Evolutionary conservation across 2,797 vertebrate species (phyloP).

Genomic region (Typhlichthys subterraneus): DNA sequence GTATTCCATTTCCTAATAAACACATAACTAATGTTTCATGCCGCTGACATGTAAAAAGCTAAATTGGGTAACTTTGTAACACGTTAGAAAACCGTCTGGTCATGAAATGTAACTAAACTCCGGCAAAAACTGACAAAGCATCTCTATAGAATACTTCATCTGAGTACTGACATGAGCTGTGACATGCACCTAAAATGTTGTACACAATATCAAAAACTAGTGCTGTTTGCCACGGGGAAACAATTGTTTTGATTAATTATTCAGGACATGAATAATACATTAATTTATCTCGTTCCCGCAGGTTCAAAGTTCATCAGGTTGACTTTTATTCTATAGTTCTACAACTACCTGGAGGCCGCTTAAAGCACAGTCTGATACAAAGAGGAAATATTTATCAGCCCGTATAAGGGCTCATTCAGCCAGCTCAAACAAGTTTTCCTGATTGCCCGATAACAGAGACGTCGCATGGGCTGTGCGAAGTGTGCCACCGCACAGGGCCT

Average conservation of each 20-base stretch:
- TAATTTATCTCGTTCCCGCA: conserved; percentile 3
- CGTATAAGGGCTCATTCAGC: conserved; percentile 2
- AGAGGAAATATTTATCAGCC: background rate
- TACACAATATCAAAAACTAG: background rate
- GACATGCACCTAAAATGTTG: too few relatives aligned
- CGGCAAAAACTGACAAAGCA: too few relatives aligned
- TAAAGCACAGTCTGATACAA: background rate
- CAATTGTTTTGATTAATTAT: conserved; percentile 19
- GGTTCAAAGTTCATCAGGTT: conserved; percentile 13
- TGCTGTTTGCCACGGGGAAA: conserved; percentile 9
- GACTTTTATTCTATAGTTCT: background rate
- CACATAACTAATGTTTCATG: too few relatives aligned
- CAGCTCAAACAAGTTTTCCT: background rate
- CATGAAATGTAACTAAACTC: too few relatives aligned
- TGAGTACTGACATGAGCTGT: too few relatives aligned
- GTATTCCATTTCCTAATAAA: too few relatives aligned
- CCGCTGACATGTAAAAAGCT: too few relatives aligned
- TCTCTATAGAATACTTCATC: too few relatives aligned
- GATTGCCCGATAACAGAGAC: conserved; percentile 13
- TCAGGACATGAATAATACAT: conserved; percentile 18
- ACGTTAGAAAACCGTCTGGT: too few relatives aligned
- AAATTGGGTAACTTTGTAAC: too few relatives aligned
- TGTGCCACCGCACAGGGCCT: too few relatives aligned
- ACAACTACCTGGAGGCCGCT: background rate
- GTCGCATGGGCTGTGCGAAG: too few relatives aligned